phyloP scores from a whole-genome alignment of 2,888 invertebrate species.

The Hirtodrosophila alboralis region DNA sequence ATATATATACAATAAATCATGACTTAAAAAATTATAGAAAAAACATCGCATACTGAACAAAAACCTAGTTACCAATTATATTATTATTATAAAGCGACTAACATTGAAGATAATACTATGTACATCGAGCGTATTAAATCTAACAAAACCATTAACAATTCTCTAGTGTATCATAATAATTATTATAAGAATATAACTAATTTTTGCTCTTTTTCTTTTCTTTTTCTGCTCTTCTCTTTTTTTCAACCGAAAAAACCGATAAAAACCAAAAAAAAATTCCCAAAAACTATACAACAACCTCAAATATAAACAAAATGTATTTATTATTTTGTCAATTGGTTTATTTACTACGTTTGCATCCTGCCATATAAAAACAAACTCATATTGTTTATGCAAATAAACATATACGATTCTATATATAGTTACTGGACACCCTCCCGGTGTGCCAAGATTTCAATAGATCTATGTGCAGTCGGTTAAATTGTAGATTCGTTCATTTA shows the following conservation, averaged over 20 bases:
- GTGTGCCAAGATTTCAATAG: conserved; percentile 99
- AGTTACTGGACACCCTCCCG: conserved; percentile 99
- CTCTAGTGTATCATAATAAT: conserved; percentile 68
- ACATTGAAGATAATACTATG: conserved; percentile 29
- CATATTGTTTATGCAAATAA: conserved; percentile 43
- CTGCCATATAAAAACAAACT: conserved; percentile 54
- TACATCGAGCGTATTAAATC: conserved; percentile 41
- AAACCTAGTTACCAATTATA: conserved; percentile 33
- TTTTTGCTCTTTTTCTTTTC: conserved; percentile 81
- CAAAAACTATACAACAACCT: conserved; percentile 38
- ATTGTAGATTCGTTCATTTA: conserved; percentile 99
- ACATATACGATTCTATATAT: conserved; percentile 85
- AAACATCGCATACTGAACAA: conserved; percentile 8
- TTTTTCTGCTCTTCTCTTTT: conserved; percentile 82
- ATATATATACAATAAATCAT: conserved; percentile 23
- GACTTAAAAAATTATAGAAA: neutral
- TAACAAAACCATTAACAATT: conserved; percentile 69
- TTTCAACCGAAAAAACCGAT: conserved; percentile 52
- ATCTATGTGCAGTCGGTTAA: conserved; percentile 97
- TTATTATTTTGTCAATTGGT: conserved; percentile 61
- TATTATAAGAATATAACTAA: conserved; percentile 75
- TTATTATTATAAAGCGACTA: conserved; percentile 46
- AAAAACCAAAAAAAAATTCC: conserved; percentile 32
- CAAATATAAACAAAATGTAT: conserved; percentile 22
- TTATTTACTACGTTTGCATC: conserved; percentile 74